phyloP scores from a whole-genome alignment of 2,797 vertebrate genomes.

The Psittacula derbiana region DNA sequence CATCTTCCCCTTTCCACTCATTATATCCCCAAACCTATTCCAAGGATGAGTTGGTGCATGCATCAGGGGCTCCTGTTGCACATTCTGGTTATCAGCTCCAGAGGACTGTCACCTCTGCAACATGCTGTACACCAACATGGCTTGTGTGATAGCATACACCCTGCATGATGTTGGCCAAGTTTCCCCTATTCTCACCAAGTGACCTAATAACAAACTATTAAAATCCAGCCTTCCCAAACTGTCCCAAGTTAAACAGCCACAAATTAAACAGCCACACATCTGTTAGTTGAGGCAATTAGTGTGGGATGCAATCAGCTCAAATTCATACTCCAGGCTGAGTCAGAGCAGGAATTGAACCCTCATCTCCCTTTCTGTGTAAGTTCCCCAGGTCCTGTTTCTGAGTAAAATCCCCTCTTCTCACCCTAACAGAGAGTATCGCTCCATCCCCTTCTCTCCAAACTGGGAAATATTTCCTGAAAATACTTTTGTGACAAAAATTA shows the following conservation, averaged over 20 bases:
- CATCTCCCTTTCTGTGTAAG: not conserved
- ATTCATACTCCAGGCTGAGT: not conserved
- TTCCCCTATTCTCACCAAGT: not conserved
- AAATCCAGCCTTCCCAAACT: not conserved
- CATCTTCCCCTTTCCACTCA: not conserved
- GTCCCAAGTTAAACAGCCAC: not conserved
- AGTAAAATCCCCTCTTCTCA: not conserved
- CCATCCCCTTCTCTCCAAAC: not conserved
- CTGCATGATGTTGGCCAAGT: not conserved
- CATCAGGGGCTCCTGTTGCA: not conserved
- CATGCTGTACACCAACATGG: rapidly evolving
- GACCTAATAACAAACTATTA: not conserved
- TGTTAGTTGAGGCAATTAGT: not conserved
- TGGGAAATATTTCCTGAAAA: not conserved
- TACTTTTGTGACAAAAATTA: not conserved
- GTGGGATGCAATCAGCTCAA: not conserved
- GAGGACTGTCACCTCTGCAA: not conserved
- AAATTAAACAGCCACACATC: not conserved
- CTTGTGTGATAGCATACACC: not conserved
- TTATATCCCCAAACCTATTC: not conserved
- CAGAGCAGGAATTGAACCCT: not conserved
- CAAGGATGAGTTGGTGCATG: rapidly evolving
- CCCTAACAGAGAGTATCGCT: not conserved
- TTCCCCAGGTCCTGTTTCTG: not conserved
- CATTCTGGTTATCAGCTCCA: not conserved